Base-by-base conservation (phyloP, 2,888 invertebrate species). In the Acleris holmiana region DNA sequence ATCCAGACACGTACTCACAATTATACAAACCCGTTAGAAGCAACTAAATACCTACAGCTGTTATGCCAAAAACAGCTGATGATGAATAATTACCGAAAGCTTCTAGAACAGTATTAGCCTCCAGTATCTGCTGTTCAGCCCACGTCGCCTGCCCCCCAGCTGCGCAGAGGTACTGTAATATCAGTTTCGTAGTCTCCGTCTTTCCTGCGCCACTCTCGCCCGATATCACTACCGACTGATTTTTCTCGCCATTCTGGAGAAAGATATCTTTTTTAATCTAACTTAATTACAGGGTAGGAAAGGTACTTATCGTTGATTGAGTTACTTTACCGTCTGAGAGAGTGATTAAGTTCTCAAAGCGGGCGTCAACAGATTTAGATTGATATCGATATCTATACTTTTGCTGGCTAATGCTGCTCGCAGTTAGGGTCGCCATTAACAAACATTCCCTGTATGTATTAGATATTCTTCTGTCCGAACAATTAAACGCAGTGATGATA, bases 51-150 rank as follows among this genome's bases (percentile, higher is more conserved):
- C n/a, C n/a, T n/a, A 23, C 23, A 5, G 0, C 23, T 7, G 5
- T 0, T 7, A 25, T 8, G 25, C 8, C 25, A 25, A 25, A 25
- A 23, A 6, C 49, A 19, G 15, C 19, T 54, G 51, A 17, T 13
- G 18, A 44, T 41, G 17, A 15, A 35, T 51, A 81, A 93, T 93
- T 92, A 97, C 98, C 98, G 82, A 98, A 98, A 44, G 98, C 97
- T 90, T 98, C 98, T 53, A 98, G 92, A 71, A 98, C 97, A 15
- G 98, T 98, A 83, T 98, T 98, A 6, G 98, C 98, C 85, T 98
- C 98, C 23, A 98, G 93, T 75, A 98, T 98, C 92, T 98, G 98
- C 83, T 98, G 98, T 81, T 98, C 98, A n/a, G 98, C 97, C 98
- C 98, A 98, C 1, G 98, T 96, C 17, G 91, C 90, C 69, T 91